Percentiles rank a stretch among this genome's conserved stretches.
Conservation (phyloP, 2,888 invertebrate genomes). For the Phyllotreta cruciferae region DNA sequence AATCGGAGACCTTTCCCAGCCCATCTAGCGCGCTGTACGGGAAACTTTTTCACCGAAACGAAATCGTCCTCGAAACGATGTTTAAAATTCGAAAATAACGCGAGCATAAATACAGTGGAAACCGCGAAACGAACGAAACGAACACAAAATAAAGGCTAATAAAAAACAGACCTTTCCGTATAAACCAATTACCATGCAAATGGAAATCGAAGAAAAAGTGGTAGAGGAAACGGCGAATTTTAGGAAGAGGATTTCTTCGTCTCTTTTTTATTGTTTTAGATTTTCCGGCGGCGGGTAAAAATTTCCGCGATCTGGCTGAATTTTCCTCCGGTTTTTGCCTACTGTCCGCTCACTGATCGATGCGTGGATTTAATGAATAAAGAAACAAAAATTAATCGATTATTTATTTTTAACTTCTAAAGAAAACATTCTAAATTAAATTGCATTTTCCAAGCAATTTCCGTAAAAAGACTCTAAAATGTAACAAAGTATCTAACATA, state of each 20-base stretch:
- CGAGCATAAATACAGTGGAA: conserved; percentile 17
- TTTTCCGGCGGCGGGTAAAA: conserved; percentile 3
- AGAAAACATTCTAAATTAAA: too few relatives aligned
- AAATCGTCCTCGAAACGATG: conserved; percentile 18
- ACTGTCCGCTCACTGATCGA: too few relatives aligned
- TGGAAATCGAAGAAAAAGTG: conserved; percentile 10
- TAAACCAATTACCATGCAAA: conserved; percentile 39
- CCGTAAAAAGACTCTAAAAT: too few relatives aligned
- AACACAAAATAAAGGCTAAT: conserved; percentile 33
- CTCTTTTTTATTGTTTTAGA: conserved; percentile 8
- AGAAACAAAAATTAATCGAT: too few relatives aligned
- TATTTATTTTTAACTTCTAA: too few relatives aligned
- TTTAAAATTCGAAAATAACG: conserved; percentile 23
- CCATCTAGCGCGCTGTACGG: too few relatives aligned
- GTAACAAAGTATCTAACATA: too few relatives aligned
- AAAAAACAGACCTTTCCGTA: conserved; percentile 31
- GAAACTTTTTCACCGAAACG: background rate
- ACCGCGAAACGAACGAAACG: conserved; percentile 22
- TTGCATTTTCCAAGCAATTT: too few relatives aligned
- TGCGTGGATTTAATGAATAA: too few relatives aligned
- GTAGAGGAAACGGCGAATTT: conserved; percentile 3
- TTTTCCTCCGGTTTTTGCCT: too few relatives aligned
- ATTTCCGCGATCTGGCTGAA: background rate
- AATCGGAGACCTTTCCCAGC: too few relatives aligned
- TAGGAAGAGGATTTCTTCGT: background rate